phyloP scores from a whole-genome alignment of 2,797 vertebrate species.

The Iguana delicatissima region DNA sequence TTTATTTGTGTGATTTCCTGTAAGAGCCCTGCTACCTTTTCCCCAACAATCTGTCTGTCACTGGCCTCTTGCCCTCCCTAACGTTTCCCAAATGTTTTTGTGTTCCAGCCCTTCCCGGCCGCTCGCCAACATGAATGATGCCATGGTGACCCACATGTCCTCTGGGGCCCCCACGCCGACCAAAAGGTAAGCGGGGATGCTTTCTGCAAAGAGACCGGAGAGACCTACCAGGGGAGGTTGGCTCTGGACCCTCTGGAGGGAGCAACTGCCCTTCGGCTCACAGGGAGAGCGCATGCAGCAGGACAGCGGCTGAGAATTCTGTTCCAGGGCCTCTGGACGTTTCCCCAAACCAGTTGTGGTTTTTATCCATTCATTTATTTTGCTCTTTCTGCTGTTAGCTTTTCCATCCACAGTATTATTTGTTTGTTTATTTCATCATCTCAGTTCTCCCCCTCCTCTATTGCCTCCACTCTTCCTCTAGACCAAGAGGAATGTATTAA shows the following conservation, averaged over 20 bases:
- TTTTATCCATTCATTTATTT: too few relatives aligned
- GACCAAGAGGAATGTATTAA: too few relatives aligned
- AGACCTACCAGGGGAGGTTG: neutral
- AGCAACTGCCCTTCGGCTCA: neutral
- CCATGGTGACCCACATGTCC: constrained; percentile 87
- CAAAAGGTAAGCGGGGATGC: constrained; percentile 86
- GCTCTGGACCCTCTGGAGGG: too few relatives aligned
- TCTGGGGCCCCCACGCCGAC: constrained; percentile 91
- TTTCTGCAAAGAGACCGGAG: too few relatives aligned
- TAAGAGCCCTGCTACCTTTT: neutral
- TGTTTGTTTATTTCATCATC: too few relatives aligned
- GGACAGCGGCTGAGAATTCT: neutral
- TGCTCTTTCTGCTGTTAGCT: too few relatives aligned
- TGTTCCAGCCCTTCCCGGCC: constrained; percentile 80
- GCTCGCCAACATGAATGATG: constrained; percentile 91
- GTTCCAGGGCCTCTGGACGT: neutral
- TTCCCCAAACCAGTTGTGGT: neutral
- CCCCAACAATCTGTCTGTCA: neutral
- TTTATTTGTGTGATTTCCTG: too few relatives aligned
- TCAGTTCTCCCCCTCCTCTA: too few relatives aligned
- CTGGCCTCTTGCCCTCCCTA: constrained; percentile 15
- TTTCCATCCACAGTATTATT: too few relatives aligned
- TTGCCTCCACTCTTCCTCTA: neutral
- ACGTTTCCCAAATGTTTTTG: constrained; percentile 49
- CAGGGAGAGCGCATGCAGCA: neutral